phyloP scores from a whole-genome alignment of 2,888 invertebrate genomes.

The Pheosia gnoma region DNA sequence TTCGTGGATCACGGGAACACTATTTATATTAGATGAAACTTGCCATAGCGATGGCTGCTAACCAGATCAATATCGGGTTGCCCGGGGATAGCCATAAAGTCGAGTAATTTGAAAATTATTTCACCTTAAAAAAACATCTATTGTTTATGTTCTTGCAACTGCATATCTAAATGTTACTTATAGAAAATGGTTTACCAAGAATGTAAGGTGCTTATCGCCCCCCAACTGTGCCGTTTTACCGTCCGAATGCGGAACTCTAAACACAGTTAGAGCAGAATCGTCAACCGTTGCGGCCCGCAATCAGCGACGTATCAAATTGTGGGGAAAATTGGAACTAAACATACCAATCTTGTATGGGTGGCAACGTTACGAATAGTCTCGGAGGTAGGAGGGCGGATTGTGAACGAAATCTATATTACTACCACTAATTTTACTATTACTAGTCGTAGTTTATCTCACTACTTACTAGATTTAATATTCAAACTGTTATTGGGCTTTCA shows the following conservation, averaged over 20 bases:
- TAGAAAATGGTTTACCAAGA: background rate
- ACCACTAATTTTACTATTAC: too few species aligned
- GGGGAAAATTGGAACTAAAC: slow-evolving; percentile 69
- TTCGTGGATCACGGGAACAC: too few species aligned
- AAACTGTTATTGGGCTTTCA: too few species aligned
- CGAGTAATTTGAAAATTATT: too few species aligned
- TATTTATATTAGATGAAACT: too few species aligned
- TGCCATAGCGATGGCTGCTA: too few species aligned
- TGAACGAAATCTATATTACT: background rate
- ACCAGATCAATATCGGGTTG: too few species aligned
- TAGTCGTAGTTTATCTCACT: too few species aligned
- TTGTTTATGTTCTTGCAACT: background rate
- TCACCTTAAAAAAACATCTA: too few species aligned
- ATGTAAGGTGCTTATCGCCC: background rate
- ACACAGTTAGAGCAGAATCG: slow-evolving; percentile 40
- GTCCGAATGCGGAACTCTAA: slow-evolving; percentile 36
- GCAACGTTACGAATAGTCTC: slow-evolving; percentile 6
- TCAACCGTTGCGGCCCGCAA: slow-evolving; percentile 35
- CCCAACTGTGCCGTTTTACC: slow-evolving; percentile 19
- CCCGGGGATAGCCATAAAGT: too few species aligned
- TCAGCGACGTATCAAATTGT: slow-evolving; percentile 67
- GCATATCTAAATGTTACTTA: background rate
- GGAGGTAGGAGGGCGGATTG: background rate
- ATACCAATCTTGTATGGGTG: slow-evolving; percentile 26
- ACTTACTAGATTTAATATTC: too few species aligned